Percentiles rank a stretch among this genome's conserved stretches.
Evolutionary conservation across 2,113 vertebrate genomes (phyloP).

Genomic region (Pseudonaja textilis): DNA sequence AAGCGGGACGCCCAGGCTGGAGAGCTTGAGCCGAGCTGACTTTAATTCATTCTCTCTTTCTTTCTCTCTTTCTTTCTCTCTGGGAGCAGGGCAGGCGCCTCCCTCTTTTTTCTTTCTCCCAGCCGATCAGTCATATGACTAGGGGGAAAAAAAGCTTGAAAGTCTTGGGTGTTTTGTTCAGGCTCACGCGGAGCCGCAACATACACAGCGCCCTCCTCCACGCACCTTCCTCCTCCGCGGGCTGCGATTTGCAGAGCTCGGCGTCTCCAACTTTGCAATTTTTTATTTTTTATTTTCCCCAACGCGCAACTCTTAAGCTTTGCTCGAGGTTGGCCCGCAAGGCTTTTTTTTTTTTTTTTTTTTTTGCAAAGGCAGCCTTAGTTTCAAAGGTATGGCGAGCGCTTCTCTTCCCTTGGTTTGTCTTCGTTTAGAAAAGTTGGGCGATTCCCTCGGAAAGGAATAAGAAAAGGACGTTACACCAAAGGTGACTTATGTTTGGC

Average conservation of each 20-base stretch:
- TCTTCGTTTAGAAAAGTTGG: too few relatives aligned
- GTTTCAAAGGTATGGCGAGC: too few relatives aligned
- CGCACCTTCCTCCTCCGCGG: background rate
- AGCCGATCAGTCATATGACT: slow-evolving; percentile 44
- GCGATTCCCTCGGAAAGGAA: too few relatives aligned
- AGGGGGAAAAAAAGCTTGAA: background rate
- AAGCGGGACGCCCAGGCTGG: slow-evolving; percentile 19
- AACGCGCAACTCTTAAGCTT: too few relatives aligned
- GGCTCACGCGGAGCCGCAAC: background rate
- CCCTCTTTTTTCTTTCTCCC: too few relatives aligned
- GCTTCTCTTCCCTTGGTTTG: too few relatives aligned
- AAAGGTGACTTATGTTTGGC: background rate
- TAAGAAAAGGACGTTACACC: background rate
- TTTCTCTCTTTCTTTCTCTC: too few relatives aligned
- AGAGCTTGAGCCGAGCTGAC: background rate
- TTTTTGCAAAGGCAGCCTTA: too few relatives aligned
- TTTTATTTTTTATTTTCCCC: too few relatives aligned
- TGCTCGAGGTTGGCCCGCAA: too few relatives aligned
- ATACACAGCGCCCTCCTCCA: slow-evolving; percentile 17
- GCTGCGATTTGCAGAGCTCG: slow-evolving; percentile 34
- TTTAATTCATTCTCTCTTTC: background rate
- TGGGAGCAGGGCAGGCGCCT: background rate
- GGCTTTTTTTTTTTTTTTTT: too few relatives aligned
- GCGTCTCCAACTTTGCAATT: background rate
- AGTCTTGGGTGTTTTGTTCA: background rate